A percentile compares a stretch with the other conserved stretches of the same genome.
phyloP scores from a whole-genome alignment of 2,797 vertebrate genomes.

The Gambusia yucatana region DNA sequence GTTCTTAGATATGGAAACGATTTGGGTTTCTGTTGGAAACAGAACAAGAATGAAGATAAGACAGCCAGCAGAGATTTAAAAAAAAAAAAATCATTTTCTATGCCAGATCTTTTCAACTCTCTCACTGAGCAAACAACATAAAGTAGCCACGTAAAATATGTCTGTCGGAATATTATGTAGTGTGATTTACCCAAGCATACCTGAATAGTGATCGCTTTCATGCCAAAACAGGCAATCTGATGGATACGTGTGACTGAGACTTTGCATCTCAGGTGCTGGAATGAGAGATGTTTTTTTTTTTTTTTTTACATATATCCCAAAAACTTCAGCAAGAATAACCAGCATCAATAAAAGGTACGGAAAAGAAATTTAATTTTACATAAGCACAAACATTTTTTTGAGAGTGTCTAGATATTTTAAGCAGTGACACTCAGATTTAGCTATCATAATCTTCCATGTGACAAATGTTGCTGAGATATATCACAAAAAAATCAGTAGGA shows the following conservation, averaged over 20 bases:
- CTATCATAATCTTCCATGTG: not conserved
- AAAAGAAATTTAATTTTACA: not conserved
- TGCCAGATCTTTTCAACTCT: not conserved
- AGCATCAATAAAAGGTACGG: too few relatives aligned
- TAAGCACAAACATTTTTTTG: not conserved
- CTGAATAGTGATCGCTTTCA: not conserved
- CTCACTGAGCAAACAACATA: not conserved
- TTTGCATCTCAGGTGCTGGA: not conserved
- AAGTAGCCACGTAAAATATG: not conserved
- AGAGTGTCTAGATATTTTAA: not conserved
- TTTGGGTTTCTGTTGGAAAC: slow-evolving; percentile 16
- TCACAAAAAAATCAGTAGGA: not conserved
- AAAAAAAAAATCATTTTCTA: not conserved
- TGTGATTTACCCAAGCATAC: not conserved
- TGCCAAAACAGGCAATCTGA: not conserved
- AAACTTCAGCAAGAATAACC: not conserved
- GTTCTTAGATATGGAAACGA: slow-evolving; percentile 8
- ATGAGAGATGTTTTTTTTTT: not conserved
- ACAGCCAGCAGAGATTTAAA: slow-evolving; percentile 5
- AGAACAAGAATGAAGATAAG: slow-evolving; percentile 8
- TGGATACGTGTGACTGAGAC: not conserved
- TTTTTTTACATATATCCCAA: not conserved
- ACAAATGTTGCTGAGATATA: not conserved
- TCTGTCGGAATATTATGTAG: not conserved
- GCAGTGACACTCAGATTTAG: not conserved